phyloP scores from a whole-genome alignment of 2,113 vertebrate species.

The Colaptes auratus region DNA sequence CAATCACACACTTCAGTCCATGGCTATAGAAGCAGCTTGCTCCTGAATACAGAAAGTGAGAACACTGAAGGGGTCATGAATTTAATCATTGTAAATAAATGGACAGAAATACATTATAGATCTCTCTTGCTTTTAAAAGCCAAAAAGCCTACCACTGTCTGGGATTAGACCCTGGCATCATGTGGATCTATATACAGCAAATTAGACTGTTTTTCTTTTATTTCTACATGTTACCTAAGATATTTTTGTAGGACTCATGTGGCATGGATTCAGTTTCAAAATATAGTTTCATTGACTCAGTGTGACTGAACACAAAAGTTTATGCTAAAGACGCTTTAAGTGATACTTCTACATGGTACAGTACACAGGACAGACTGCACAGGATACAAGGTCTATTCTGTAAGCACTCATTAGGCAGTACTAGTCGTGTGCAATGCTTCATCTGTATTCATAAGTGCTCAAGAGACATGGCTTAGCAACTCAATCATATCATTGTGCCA shows the following conservation, averaged over 20 bases:
- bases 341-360: neutral
- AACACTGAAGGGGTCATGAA: neutral
- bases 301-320: neutral
- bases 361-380: neutral
- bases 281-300: neutral
- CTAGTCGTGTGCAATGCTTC: neutral
- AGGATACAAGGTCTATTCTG: neutral
- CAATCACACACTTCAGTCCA: neutral
- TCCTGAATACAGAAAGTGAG: neutral
- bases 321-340: neutral
- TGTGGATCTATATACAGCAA: neutral
- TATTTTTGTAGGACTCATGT: neutral
- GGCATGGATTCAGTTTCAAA: neutral
- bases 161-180: neutral
- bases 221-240: too few relatives aligned
- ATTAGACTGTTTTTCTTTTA: too few relatives aligned
- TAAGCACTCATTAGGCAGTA: neutral
- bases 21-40: neutral
- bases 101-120: neutral
- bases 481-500: neutral
- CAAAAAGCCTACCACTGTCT: neutral
- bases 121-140: neutral
- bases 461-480: neutral
- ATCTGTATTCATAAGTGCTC: neutral
- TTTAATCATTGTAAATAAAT: neutral